Conservation (phyloP, 1,140 invertebrate species). For the Pissodes strobi region DNA sequence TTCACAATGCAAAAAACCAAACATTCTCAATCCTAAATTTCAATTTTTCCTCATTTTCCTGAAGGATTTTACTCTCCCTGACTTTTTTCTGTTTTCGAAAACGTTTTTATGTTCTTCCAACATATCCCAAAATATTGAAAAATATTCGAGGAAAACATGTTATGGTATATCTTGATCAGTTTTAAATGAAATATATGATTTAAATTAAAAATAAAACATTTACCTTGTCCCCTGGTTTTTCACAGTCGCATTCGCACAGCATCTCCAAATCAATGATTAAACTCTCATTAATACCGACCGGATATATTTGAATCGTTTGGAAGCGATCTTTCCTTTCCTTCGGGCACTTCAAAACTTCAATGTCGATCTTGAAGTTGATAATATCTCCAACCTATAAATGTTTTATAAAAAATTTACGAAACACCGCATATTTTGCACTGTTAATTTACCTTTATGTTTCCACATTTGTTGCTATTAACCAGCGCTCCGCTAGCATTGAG, state of each 20-base stretch:
- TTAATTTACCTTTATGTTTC: constrained; percentile 67
- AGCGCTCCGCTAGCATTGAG: constrained; percentile 62
- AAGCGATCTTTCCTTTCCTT: constrained; percentile 65
- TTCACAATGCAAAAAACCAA: too few species aligned
- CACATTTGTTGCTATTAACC: constrained; percentile 81
- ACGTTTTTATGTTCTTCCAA: too few species aligned
- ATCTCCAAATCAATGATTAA: constrained; percentile 72
- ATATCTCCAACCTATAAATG: constrained; percentile 65
- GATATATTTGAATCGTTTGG: constrained; percentile 72
- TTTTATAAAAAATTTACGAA: constrained; percentile 38
- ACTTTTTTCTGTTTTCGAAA: too few species aligned
- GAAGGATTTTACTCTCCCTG: too few species aligned
- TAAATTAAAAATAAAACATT: too few species aligned
- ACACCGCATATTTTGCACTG: too few species aligned
- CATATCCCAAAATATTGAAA: too few species aligned
- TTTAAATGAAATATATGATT: too few species aligned
- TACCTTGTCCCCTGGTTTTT: constrained; percentile 59
- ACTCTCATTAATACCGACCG: constrained; percentile 75
- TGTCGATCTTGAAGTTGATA: constrained; percentile 57
- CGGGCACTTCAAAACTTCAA: constrained; percentile 62
- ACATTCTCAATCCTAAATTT: too few species aligned
- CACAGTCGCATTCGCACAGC: constrained; percentile 76
- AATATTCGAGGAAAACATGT: too few species aligned
- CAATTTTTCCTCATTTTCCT: too few species aligned
- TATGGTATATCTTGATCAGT: too few species aligned